Evolutionary conservation across 2,888 invertebrate genomes (phyloP), one percentile per base, ranked within the genome.

Genomic region (Glyphotaelius pellucidus): DNA sequence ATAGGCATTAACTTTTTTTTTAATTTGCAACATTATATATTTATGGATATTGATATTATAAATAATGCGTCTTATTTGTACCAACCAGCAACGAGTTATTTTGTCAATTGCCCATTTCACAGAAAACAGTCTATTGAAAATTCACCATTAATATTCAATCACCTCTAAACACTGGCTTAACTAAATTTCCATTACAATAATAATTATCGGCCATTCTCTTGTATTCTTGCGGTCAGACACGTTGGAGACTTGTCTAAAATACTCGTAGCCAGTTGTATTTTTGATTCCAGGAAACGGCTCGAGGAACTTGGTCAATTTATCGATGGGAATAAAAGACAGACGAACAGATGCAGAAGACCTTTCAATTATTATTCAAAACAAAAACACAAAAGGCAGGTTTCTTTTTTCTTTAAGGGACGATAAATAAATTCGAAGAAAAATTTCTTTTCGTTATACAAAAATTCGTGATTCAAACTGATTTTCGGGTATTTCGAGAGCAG

Each of bases 121-220:
- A n/a, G 67, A 67, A 67, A 67, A 7, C 1, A 67, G 67, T 67
- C 67, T 5, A 67, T 67, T 19, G 19, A 19, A 67, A 67, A 67
- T 67, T 1, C 25, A 67, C n/a, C 25, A 67, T 67, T 67, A 67
- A 67, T n/a, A 67, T 67, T 67, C 9, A 67, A 67, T 67, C 67
- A 67, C n/a, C 67, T 67, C 67, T 67, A 67, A 67, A 67, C 9
- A 25, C 67, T 2, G 67, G 67, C n/a, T 67, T 25, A 19, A 67
- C 83, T 32, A 83, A 32, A 83, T 83, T 32, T 83, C 83, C 83
- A 83, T 15, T 83, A 32, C 31, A 19, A 32, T 83, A 31, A 83
- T 83, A 31, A 83, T 83, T 31, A 83, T 31, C 83, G 83, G 19
- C 32, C 15, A 85, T 38, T 85, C 35, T 35, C 7, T 85, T 85